These are phyloP conservation scores for Netelia virgata DNA, from an alignment of 2,888 invertebrate genomes.

Conservation along the genomic window DNA sequence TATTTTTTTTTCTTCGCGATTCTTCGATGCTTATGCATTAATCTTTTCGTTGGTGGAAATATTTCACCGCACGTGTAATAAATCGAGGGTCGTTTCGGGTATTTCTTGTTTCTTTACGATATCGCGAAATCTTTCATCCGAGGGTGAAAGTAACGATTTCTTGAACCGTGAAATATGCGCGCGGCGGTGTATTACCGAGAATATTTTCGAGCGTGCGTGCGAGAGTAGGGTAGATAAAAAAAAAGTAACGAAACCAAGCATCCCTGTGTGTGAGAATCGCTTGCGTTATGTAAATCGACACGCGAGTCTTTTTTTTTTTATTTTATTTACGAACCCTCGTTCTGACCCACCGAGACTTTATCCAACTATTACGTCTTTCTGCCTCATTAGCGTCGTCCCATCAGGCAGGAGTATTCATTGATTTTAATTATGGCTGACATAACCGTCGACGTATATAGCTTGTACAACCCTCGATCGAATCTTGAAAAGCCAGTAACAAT, in stretches of 20 bases:
- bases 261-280: neutral
- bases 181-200: neutral
- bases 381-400: conserved; percentile 17
- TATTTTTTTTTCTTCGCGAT: too few species aligned
- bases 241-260: neutral
- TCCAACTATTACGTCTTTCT: conserved; percentile 42
- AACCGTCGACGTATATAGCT: neutral
- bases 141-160: neutral
- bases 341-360: conserved; percentile 19
- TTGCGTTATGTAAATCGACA: conserved; percentile 23
- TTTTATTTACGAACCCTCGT: conserved; percentile 10
- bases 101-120: neutral
- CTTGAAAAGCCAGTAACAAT: too few species aligned
- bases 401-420: conserved; percentile 29
- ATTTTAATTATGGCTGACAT: conserved; percentile 25
- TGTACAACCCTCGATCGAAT: too few species aligned
- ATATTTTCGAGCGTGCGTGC: conserved; percentile 29
- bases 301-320: conserved; percentile 31
- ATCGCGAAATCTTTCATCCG: neutral
- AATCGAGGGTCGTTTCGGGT: neutral
- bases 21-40: too few species aligned
- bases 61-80: too few species aligned
- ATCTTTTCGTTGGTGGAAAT: too few species aligned
- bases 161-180: conserved; percentile 14
- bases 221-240: neutral